phyloP scores from a whole-genome alignment of 2,888 invertebrate genomes.

The Zhengitettix transpicula region DNA sequence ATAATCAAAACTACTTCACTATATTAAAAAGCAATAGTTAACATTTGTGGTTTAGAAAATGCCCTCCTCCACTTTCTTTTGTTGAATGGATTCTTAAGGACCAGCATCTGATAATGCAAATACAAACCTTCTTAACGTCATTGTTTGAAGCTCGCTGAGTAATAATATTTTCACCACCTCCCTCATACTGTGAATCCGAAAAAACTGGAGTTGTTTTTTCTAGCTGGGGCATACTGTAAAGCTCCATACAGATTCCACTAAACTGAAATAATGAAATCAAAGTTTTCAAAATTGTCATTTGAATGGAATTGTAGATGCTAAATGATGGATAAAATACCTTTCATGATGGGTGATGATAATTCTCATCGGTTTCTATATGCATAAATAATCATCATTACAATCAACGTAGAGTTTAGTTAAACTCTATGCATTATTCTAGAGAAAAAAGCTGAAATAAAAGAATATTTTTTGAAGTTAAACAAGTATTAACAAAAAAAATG shows the following conservation, averaged over 20 bases:
- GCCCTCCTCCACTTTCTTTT: too few relatives aligned
- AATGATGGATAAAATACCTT: neutral
- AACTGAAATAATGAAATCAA: conserved; percentile 5
- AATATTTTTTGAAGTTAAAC: neutral
- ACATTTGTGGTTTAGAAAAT: too few relatives aligned
- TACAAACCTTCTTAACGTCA: conserved; percentile 14
- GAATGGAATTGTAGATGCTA: too few relatives aligned
- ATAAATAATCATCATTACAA: neutral
- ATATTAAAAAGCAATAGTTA: too few relatives aligned
- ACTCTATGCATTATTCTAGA: neutral
- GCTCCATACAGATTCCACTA: conserved; percentile 17
- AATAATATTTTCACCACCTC: conserved; percentile 11
- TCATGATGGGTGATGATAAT: neutral
- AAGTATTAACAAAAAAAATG: too few relatives aligned
- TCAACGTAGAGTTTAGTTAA: neutral
- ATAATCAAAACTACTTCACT: too few relatives aligned
- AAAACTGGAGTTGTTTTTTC: conserved; percentile 15
- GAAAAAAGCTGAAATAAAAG: neutral
- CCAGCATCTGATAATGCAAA: too few relatives aligned
- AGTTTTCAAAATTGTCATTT: neutral
- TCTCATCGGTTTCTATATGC: neutral
- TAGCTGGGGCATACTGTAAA: conserved; percentile 20
- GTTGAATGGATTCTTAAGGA: too few relatives aligned
- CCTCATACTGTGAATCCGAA: conserved; percentile 13
- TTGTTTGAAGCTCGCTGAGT: conserved; percentile 7